Conservation (phyloP, 2,888 invertebrate genomes). For the Eupithecia vulgata region DNA sequence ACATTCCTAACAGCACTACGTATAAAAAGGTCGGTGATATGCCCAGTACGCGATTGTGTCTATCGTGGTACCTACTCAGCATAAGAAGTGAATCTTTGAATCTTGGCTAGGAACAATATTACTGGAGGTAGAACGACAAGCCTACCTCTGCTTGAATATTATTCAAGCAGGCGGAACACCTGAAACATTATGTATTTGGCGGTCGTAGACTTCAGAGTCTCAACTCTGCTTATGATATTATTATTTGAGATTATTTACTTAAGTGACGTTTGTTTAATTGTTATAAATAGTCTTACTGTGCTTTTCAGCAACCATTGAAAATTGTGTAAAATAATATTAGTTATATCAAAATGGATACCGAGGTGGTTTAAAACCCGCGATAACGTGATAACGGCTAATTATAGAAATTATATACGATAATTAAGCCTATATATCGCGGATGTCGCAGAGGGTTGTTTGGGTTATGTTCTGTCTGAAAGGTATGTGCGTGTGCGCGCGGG, state of each 20-base stretch:
- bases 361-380: background rate
- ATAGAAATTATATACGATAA: background rate
- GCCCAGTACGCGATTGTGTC: background rate
- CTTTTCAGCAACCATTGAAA: too few relatives aligned
- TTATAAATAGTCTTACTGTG: background rate
- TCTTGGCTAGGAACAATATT: background rate
- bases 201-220: background rate
- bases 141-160: background rate
- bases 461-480: background rate
- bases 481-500: slow-evolving; percentile 20
- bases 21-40: background rate
- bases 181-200: background rate
- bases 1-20: background rate
- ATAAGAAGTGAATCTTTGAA: background rate
- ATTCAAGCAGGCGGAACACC: too few relatives aligned
- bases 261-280: background rate
- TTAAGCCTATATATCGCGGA: background rate
- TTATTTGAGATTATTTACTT: background rate
- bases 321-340: too few relatives aligned
- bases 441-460: slow-evolving; percentile 12
- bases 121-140: background rate
- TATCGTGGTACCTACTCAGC: background rate
- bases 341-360: background rate
- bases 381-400: background rate
- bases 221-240: too few relatives aligned